Evolutionary conservation across 2,113 vertebrate genomes (phyloP).

Genomic region (Coreoperca whiteheadi): DNA sequence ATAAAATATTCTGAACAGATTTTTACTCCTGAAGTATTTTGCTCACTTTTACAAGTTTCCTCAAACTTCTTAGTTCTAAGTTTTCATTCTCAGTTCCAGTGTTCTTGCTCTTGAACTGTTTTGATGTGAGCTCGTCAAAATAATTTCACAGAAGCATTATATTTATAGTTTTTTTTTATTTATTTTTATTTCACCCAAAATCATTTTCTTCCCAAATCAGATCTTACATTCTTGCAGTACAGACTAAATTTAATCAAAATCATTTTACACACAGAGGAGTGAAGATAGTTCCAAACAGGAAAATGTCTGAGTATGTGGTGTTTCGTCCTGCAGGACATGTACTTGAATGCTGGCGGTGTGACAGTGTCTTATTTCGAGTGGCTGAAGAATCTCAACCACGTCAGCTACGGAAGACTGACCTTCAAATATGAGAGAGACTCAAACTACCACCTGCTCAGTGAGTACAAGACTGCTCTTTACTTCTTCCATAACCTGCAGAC

Average conservation of each 20-base stretch:
- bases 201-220: background rate
- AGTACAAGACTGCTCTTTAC: slow-evolving; percentile 73
- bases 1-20: background rate
- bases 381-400: slow-evolving; percentile 99
- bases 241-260: background rate
- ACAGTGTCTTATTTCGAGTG: slow-evolving; percentile 99
- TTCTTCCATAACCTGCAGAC: background rate
- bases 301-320: background rate
- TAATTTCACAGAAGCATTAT: background rate
- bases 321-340: slow-evolving; percentile 90
- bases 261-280: background rate
- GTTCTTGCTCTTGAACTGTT: background rate
- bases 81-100: background rate
- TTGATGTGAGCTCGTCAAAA: background rate
- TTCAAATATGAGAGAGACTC: slow-evolving; percentile 99
- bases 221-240: background rate
- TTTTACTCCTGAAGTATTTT: too few species aligned
- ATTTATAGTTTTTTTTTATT: too few species aligned
- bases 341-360: slow-evolving; percentile 98
- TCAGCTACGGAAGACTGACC: slow-evolving; percentile 97
- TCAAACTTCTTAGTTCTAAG: background rate
- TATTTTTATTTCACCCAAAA: background rate
- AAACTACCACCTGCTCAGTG: slow-evolving; percentile 99
- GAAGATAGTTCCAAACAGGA: background rate
- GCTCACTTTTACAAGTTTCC: background rate